Evolutionary conservation across 2,113 vertebrate species (phyloP), one percentile per base, ranked within the genome.

Genomic region (Pelmatolapia mariae): DNA sequence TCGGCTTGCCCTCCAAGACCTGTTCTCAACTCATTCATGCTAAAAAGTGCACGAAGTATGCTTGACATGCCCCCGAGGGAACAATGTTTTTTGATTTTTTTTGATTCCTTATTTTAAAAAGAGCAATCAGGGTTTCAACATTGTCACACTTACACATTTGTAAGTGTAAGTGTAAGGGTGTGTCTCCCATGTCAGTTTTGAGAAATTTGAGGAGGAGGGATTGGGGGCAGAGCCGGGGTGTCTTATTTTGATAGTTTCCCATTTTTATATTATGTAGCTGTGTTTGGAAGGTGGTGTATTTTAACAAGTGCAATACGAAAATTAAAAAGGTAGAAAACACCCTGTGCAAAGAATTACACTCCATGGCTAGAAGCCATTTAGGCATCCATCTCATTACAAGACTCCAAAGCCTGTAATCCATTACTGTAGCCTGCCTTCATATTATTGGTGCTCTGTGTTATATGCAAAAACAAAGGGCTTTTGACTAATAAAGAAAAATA

Each of bases 361-460:
- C 38, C 56, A 15, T 81, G 89, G 85, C 89, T 85, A 79, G 79
- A 89, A 91, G 86, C 87, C 88, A 88, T 79, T 86, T 50, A 86
- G 81, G 89, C 82, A 73, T 84, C 80, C n/a, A 89, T 87, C 73
- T 88, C 71, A 82, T 91, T 89, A 82, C 29, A 80, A 45, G 31
- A 57, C 79, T 87, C 79, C 12, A 78, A 38, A 73, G 80, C 33
- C 56, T 79, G 53, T 57, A 84, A 86, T 82, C 54, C 22, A 43
- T 87, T 56, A 50, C 59, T 52, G 57, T 19, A 86, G 52, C 53
- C 61, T 57, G 45, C 26, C 12, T 76, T 76, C 45, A 80, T 53
- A 10, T 81, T 50, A 81, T 43, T 19, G 56, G 45, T 45, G 24
- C 57, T 61, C 45, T 84, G 22, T 50, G 57, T 86, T 83, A 7